phyloP scores from a whole-genome alignment of 2,888 invertebrate species.

The Temnothorax rugatulus region DNA sequence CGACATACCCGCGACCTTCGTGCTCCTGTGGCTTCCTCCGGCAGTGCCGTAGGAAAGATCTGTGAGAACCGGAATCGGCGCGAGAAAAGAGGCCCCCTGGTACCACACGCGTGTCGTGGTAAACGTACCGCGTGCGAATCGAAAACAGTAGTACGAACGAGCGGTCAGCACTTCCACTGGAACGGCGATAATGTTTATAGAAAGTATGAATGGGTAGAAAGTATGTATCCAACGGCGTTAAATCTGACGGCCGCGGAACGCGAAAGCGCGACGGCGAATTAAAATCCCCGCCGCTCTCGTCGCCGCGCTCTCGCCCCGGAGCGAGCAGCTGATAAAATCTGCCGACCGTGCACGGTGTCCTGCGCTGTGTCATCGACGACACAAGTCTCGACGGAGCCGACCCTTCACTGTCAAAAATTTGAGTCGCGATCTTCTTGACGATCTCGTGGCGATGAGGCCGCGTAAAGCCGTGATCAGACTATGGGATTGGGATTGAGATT shows the following conservation, averaged over 20 bases:
- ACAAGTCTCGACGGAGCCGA: not conserved
- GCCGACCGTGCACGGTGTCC: not conserved
- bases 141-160: not conserved
- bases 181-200: slow-evolving; percentile 30
- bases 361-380: not conserved
- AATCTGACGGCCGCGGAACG: slow-evolving; percentile 35
- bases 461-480: no score
- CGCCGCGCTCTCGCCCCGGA: not conserved
- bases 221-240: slow-evolving; percentile 30
- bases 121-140: not conserved
- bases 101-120: not conserved
- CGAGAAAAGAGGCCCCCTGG: not conserved
- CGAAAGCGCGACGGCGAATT: slow-evolving; percentile 49
- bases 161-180: not conserved
- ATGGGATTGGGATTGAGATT: no score
- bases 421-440: not conserved
- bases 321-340: not conserved
- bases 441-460: not conserved
- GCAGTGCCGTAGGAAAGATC: slow-evolving; percentile 36
- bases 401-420: not conserved
- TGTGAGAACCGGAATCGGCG: not conserved
- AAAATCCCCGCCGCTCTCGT: not conserved
- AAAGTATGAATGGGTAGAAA: slow-evolving; percentile 50
- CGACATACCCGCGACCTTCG: slow-evolving; percentile 38
- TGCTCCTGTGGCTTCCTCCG: slow-evolving; percentile 37